These are phyloP conservation scores for Eulacestoma nigropectus DNA, from an alignment of 2,113 vertebrate species.

Conservation along the genomic window DNA sequence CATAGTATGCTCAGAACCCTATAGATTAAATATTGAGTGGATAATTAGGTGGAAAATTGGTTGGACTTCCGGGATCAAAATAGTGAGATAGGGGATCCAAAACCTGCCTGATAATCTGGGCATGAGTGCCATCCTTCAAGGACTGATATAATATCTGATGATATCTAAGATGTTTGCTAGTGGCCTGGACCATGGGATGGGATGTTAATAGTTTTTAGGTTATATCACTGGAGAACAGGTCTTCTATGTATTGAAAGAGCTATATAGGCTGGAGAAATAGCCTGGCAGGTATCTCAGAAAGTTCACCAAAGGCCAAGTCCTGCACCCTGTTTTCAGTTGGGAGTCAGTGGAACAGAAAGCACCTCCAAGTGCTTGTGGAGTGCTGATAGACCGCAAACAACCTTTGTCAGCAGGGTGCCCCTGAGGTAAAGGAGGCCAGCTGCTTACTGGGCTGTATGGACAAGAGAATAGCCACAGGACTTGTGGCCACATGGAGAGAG, in stretches of 20 bases:
- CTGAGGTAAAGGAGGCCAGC: neutral
- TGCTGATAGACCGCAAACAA: neutral
- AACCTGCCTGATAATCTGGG: neutral
- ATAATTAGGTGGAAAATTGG: neutral
- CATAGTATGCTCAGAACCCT: neutral
- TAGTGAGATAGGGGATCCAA: neutral
- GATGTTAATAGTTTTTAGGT: neutral
- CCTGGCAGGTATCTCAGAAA: neutral
- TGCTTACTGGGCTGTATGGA: neutral
- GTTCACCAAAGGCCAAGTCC: neutral
- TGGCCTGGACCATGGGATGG: neutral
- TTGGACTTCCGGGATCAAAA: neutral
- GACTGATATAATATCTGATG: neutral
- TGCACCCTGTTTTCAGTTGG: neutral
- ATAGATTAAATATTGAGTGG: neutral
- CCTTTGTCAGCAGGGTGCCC: fast-evolving
- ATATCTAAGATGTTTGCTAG: neutral
- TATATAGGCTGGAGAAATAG: neutral
- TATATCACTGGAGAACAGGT: neutral
- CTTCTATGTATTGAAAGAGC: neutral
- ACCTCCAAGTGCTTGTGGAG: neutral
- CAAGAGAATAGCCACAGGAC: neutral
- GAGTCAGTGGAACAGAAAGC: neutral
- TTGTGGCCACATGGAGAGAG: neutral
- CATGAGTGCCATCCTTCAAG: neutral